Evolutionary conservation across 2,888 invertebrate species (phyloP).

Genomic region (Cephus pygmeus): DNA sequence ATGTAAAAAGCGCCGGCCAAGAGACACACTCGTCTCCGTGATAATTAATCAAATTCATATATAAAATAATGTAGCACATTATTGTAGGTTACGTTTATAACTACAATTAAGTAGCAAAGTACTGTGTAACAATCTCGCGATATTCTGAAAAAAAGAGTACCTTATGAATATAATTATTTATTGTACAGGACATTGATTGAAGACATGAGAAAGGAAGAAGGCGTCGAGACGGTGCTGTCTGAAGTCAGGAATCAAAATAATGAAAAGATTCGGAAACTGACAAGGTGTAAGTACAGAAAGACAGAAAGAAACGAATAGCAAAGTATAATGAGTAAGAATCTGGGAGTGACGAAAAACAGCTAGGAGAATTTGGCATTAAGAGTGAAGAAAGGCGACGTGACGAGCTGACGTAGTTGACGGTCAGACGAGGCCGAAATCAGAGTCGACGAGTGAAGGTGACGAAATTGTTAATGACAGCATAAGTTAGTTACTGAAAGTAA

Average conservation of each 20-base stretch:
- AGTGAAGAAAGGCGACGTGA: neutral
- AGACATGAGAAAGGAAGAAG: neutral
- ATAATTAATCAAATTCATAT: neutral
- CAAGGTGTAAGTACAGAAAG: neutral
- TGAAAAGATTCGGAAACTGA: neutral
- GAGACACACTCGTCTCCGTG: neutral
- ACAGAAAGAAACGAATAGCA: conserved; percentile 26
- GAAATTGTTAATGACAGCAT: conserved; percentile 17
- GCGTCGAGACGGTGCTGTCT: neutral
- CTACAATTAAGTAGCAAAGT: neutral
- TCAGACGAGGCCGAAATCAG: neutral
- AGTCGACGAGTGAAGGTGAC: neutral
- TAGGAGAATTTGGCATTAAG: neutral
- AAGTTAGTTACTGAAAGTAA: conserved; percentile 20
- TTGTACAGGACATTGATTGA: neutral
- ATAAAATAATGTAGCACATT: neutral
- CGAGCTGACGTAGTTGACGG: neutral
- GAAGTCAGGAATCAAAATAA: neutral
- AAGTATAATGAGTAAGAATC: conserved; percentile 27
- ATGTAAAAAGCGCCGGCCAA: neutral
- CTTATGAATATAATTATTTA: neutral
- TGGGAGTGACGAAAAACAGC: neutral
- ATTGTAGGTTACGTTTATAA: no score
- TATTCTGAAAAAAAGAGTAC: neutral
- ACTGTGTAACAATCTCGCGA: neutral